phyloP scores from a whole-genome alignment of 2,113 vertebrate genomes.

The Trinectes maculatus region DNA sequence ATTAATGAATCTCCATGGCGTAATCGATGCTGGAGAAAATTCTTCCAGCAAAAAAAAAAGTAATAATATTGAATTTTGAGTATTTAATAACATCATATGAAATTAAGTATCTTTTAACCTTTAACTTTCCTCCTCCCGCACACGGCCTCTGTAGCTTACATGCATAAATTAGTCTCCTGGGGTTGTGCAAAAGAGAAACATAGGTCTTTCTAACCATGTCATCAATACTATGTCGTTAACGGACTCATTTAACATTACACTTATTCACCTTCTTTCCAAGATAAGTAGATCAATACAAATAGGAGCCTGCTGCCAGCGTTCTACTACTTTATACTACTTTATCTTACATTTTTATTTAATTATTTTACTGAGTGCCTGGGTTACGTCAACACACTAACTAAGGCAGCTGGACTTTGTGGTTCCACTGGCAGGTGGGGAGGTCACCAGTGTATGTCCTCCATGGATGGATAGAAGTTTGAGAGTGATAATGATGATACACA shows the following conservation, averaged over 20 bases:
- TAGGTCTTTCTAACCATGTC: neutral
- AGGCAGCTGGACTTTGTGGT: slow-evolving; percentile 11
- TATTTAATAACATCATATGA: neutral
- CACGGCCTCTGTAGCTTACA: too few species aligned
- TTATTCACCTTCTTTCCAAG: neutral
- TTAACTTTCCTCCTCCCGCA: neutral
- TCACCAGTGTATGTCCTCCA: slow-evolving; percentile 11
- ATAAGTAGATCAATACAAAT: too few species aligned
- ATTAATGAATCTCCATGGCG: neutral
- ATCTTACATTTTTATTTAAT: too few species aligned
- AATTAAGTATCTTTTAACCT: neutral
- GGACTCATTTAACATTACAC: neutral
- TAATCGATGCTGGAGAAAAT: neutral
- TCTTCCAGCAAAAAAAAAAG: neutral
- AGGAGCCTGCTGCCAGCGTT: neutral
- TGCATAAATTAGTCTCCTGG: neutral
- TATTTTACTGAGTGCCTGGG: too few species aligned
- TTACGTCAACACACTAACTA: too few species aligned
- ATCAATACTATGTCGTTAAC: neutral
- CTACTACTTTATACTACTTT: too few species aligned
- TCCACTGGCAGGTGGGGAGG: neutral
- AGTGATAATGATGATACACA: slow-evolving; percentile 44
- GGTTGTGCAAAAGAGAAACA: neutral
- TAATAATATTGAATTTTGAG: neutral
- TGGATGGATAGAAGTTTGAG: slow-evolving; percentile 27